phyloP scores from a whole-genome alignment of 2,113 vertebrate species.

The Sarotherodon lohbergeri region DNA sequence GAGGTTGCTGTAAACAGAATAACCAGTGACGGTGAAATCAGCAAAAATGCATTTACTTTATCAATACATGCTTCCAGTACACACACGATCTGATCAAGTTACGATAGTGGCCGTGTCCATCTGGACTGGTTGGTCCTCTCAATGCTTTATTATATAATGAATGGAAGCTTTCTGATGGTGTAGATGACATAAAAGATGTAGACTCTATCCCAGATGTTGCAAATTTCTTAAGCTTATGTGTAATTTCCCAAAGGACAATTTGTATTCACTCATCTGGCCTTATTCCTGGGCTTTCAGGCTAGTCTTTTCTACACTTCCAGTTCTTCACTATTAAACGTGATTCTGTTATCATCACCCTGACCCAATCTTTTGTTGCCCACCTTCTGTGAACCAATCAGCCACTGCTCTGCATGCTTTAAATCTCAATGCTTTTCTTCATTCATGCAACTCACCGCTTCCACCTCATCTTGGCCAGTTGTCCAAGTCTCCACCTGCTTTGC shows the following conservation, averaged over 20 bases:
- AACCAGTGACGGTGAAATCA: background rate
- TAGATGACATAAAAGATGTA: background rate
- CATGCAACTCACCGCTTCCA: background rate
- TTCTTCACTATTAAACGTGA: background rate
- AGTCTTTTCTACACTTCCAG: background rate
- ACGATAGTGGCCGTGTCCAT: background rate
- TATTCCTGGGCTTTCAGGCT: background rate
- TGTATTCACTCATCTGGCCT: background rate
- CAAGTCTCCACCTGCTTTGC: background rate
- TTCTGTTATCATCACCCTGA: background rate
- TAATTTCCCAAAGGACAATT: background rate
- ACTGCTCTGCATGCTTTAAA: background rate
- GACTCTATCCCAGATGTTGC: background rate
- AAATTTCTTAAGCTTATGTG: background rate
- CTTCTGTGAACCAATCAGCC: background rate
- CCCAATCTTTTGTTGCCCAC: background rate
- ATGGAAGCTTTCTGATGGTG: background rate
- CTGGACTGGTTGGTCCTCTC: background rate
- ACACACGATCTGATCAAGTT: background rate
- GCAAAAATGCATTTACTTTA: background rate
- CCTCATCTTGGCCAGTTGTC: background rate
- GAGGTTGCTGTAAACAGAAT: background rate
- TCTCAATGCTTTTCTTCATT: background rate
- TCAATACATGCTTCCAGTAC: background rate
- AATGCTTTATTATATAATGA: background rate